phyloP scores from a whole-genome alignment of 2,888 invertebrate species.

The Lathronympha strigana region DNA sequence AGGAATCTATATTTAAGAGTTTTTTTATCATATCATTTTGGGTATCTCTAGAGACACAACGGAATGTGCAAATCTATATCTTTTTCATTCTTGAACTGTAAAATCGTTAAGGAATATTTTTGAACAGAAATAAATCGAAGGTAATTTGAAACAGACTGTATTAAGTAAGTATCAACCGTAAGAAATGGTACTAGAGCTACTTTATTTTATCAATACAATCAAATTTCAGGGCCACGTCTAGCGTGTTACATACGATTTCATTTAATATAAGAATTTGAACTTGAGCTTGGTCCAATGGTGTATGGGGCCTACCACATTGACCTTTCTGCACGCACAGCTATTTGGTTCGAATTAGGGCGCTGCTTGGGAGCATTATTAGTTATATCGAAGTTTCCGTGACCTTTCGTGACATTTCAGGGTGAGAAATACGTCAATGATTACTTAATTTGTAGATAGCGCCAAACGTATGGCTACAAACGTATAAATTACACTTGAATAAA shows the following conservation, averaged over 20 bases:
- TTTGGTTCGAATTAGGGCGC: conserved; percentile 46
- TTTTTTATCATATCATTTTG: too few species aligned
- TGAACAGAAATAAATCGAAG: background rate
- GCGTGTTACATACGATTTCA: conserved; percentile 65
- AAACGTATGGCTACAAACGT: background rate
- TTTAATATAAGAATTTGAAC: conserved; percentile 56
- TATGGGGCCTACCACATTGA: conserved; percentile 46
- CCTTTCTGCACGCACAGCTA: conserved; percentile 48
- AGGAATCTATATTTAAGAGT: too few species aligned
- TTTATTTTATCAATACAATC: conserved; percentile 50
- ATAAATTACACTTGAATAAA: too few species aligned
- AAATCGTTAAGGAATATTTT: too few species aligned
- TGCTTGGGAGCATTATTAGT: conserved; percentile 46
- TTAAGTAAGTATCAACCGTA: background rate
- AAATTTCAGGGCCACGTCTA: conserved; percentile 63
- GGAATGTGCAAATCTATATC: background rate
- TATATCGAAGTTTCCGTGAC: conserved; percentile 46
- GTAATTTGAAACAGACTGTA: too few species aligned
- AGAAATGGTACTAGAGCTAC: conserved; percentile 5
- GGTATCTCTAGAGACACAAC: too few species aligned
- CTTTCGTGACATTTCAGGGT: conserved; percentile 35
- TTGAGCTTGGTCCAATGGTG: conserved; percentile 55
- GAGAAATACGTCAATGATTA: conserved; percentile 16
- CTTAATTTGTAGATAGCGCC: background rate
- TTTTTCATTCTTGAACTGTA: background rate